These are phyloP conservation scores for Abrostola tripartita DNA, from an alignment of 2,888 invertebrate genomes.

Conservation along the genomic window DNA sequence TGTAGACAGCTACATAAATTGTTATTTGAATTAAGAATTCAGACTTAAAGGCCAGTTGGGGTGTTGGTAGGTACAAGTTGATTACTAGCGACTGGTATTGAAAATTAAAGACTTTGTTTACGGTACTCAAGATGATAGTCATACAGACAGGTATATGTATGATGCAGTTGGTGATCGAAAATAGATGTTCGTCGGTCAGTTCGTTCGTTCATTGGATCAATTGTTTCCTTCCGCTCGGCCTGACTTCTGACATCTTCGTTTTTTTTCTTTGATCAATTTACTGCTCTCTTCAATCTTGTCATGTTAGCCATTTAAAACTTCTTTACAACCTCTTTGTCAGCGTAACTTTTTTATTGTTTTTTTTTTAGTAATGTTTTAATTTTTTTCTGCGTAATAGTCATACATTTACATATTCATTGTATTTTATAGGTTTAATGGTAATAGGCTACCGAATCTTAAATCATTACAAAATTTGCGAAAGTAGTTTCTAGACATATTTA, in stretches of 20 bases:
- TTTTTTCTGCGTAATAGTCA: too few species aligned
- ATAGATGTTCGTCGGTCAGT: conserved; percentile 63
- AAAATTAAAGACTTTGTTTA: conserved; percentile 21
- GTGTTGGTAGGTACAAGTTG: too few species aligned
- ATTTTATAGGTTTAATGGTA: too few species aligned
- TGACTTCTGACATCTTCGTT: conserved; percentile 60
- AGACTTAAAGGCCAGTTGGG: too few species aligned
- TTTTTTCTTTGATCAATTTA: conserved; percentile 59
- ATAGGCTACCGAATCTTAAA: too few species aligned
- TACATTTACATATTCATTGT: too few species aligned
- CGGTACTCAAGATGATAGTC: neutral
- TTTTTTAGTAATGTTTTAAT: neutral
- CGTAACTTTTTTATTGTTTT: neutral
- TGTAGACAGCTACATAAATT: too few species aligned
- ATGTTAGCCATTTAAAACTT: conserved; percentile 29
- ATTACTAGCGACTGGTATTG: conserved; percentile 1
- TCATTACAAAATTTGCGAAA: too few species aligned
- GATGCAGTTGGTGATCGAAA: conserved; percentile 54
- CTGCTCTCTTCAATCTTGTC: conserved; percentile 39
- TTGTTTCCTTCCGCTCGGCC: conserved; percentile 80
- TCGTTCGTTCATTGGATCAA: conserved; percentile 74
- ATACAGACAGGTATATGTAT: conserved; percentile 18
- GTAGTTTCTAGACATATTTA: too few species aligned
- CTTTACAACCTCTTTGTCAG: conserved; percentile 13
- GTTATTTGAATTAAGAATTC: too few species aligned